Percentiles rank a stretch among this genome's conserved stretches.
These are phyloP conservation scores for Mactra quadrangularis DNA, from an alignment of 1,140 invertebrate genomes.

Conservation along the genomic window DNA sequence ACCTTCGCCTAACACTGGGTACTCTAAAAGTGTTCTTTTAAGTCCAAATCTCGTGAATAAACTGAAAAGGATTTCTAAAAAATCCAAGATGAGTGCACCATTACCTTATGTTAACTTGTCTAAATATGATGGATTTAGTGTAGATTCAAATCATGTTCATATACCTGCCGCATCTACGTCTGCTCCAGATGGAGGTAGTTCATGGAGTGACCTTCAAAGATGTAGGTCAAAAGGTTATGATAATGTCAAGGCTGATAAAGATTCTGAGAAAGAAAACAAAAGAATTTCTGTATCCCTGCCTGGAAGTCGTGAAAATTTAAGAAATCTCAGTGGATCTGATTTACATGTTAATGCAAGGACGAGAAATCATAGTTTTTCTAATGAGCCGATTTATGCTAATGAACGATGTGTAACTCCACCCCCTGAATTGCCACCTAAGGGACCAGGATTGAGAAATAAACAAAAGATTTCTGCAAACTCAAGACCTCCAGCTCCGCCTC, in stretches of 20 bases:
- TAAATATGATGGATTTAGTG: constrained; percentile 76
- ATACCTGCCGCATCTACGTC: constrained; percentile 61
- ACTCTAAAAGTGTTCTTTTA: constrained; percentile 55
- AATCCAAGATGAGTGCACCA: constrained; percentile 75
- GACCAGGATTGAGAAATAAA: constrained; percentile 71
- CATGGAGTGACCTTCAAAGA: constrained; percentile 14
- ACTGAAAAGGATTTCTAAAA: constrained; percentile 74
- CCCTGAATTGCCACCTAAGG: constrained; percentile 79
- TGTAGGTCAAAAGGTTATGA: constrained; percentile 57
- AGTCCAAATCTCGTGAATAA: constrained; percentile 77
- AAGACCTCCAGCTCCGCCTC: constrained; percentile 63
- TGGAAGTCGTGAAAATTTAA: constrained; percentile 57
- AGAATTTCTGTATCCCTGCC: constrained; percentile 54
- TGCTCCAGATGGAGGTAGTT: constrained; percentile 43
- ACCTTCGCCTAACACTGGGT: constrained; percentile 23
- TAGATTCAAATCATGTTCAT: constrained; percentile 73
- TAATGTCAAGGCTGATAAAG: constrained; percentile 40
- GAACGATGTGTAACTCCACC: constrained; percentile 68
- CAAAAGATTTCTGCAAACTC: constrained; percentile 27
- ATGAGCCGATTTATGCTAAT: constrained; percentile 75
- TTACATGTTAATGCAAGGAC: constrained; percentile 23
- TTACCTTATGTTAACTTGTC: constrained; percentile 80
- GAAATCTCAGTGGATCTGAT: constrained; percentile 45
- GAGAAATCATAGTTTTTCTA: constrained; percentile 38
- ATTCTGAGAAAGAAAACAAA: constrained; percentile 62